Conservation (phyloP, 1,140 invertebrate species). For the Paraescarpia echinospica region DNA sequence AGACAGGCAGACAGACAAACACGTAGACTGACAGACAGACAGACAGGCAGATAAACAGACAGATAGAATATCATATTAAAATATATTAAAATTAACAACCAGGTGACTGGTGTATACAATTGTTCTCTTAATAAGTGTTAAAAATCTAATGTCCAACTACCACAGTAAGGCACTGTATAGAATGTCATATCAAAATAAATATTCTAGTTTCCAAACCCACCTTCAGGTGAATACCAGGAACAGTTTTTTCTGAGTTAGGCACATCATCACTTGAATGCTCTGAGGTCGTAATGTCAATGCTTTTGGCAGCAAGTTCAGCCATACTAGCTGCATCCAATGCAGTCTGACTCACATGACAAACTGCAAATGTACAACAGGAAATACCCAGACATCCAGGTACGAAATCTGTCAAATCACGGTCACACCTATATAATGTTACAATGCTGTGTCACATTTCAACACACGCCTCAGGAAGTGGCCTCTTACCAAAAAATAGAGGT, state of each 20-base stretch:
- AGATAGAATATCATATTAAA: too few species aligned
- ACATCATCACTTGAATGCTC: not conserved
- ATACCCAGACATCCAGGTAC: not conserved
- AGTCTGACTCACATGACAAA: not conserved
- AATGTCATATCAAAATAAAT: not conserved
- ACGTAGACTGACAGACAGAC: too few species aligned
- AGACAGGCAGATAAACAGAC: too few species aligned
- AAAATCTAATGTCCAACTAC: too few species aligned
- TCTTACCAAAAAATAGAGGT: not conserved
- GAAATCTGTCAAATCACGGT: not conserved
- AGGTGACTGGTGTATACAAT: too few species aligned
- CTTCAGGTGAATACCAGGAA: not conserved
- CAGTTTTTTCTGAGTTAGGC: not conserved
- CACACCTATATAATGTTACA: not conserved
- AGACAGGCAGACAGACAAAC: too few species aligned
- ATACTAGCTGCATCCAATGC: not conserved
- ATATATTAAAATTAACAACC: too few species aligned
- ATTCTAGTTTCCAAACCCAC: not conserved
- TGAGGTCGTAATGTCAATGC: not conserved
- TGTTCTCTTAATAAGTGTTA: too few species aligned
- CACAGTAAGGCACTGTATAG: too few species aligned
- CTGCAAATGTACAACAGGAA: not conserved
- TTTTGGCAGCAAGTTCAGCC: not conserved
- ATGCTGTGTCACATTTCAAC: not conserved
- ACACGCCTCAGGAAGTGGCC: not conserved